These are phyloP conservation scores for Malacoctenus gilli DNA, from an alignment of 2,797 vertebrate species.

Conservation along the genomic window DNA sequence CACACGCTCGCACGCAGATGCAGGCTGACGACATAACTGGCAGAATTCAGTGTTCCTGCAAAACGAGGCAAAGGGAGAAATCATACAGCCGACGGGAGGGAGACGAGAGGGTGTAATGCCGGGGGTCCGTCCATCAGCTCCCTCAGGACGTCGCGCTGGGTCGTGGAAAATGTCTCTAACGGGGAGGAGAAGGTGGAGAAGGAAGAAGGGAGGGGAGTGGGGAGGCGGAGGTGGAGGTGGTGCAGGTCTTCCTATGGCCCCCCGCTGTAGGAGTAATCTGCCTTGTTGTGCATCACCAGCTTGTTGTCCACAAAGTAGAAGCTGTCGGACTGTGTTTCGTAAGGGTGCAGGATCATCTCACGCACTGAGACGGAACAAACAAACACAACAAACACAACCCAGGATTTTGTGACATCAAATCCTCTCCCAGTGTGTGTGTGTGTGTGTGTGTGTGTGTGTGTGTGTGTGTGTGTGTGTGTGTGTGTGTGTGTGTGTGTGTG, in stretches of 20 bases:
- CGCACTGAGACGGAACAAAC: constrained; percentile 80
- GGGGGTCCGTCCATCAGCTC: constrained; percentile 56
- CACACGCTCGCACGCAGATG: constrained; percentile 52
- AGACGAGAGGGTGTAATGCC: constrained; percentile 37
- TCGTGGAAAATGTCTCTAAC: constrained; percentile 53
- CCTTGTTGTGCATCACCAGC: constrained; percentile 99
- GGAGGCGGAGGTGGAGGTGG: background rate
- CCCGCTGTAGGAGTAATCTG: constrained; percentile 97
- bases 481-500: background rate
- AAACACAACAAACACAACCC: constrained; percentile 14
- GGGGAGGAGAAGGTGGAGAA: constrained; percentile 10
- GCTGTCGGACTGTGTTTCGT: constrained; percentile 98
- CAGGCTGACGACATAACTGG: constrained; percentile 45
- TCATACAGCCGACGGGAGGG: constrained; percentile 39
- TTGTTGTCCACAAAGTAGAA: constrained; percentile 99
- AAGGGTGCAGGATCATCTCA: constrained; percentile 95
- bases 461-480: background rate
- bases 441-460: background rate
- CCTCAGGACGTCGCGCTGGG: constrained; percentile 56
- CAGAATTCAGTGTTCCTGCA: constrained; percentile 62
- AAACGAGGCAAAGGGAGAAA: constrained; percentile 51
- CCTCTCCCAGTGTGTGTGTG: constrained; percentile 10
- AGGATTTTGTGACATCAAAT: constrained; percentile 21
- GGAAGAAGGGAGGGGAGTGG: no score
- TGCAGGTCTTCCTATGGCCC: constrained; percentile 79